Base-by-base conservation (phyloP, 2,797 vertebrate genomes). In the Pelobates cultripes region DNA sequence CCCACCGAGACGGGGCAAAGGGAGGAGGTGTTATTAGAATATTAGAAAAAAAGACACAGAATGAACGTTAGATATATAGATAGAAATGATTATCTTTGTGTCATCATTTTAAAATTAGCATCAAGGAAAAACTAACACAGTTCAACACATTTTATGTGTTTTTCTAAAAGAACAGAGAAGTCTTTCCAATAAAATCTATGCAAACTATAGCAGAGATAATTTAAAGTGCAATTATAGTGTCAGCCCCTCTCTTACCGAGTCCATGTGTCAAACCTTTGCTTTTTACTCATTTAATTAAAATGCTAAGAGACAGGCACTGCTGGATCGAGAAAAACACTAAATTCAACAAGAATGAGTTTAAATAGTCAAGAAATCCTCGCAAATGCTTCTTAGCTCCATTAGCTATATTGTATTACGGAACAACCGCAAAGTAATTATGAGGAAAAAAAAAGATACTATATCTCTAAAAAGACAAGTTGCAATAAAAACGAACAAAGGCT, bases 261-360 rank as follows among this genome's bases (percentile, higher is more conserved):
- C 42, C 40, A 66, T 17, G 12, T 12, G 55, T 51, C 41, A n/a
- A 73, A 51, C 69, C 3, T 43, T 60, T 15, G 10, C 70, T 41
- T 40, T 17, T 67, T 41, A 41, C 13, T 72, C 69, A 53, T 57
- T 77, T 61, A 82, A 73, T 82, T 73, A 82, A 68, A 69, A 77
- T 66, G 70, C 41, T 10, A 45, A 77, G 51, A n/a, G 47, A 76
- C 42, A 41, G 41, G 41, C 17, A 43, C 17, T 14, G 41, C 17
- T 3, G 47, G 40, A 73, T 17, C 9, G 64, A 41, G 40, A 64
- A 47, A 67, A 66, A 44, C 10, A 78, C 12, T 71, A 57, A 72
- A 73, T 63, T 67, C 43, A 72, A 77, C 44, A 13, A 66, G 43
- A 47, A 43, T 4, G 53, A 70, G 63, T 43, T 74, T 60, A 42